Percentiles rank a stretch among this genome's conserved stretches.
phyloP scores from a whole-genome alignment of 2,888 invertebrate genomes.

The Tridacna gigas region DNA sequence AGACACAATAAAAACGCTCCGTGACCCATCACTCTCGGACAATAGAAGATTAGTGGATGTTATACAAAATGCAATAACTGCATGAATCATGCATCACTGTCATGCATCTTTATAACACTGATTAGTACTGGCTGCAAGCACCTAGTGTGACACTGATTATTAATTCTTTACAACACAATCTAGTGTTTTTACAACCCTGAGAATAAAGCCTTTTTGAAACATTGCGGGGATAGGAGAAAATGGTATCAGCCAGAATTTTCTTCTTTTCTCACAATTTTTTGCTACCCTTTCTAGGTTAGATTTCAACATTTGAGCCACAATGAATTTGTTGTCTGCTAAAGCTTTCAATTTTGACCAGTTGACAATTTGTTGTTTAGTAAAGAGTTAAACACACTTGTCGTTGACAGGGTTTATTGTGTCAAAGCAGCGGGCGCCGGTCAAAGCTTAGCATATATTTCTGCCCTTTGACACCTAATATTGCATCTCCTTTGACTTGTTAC shows the following conservation, averaged over 20 bases:
- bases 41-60: constrained; percentile 45
- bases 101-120: constrained; percentile 52
- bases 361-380: too few relatives aligned
- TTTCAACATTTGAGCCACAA: too few relatives aligned
- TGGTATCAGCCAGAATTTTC: too few relatives aligned
- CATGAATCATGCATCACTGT: constrained; percentile 58
- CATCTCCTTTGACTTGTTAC: constrained; percentile 25
- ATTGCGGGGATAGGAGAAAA: too few relatives aligned
- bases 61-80: constrained; percentile 57
- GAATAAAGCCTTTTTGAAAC: too few relatives aligned
- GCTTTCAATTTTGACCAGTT: too few relatives aligned
- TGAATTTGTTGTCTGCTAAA: too few relatives aligned
- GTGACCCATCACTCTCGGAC: constrained; percentile 51
- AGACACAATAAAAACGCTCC: constrained; percentile 20
- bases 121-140: constrained; percentile 57
- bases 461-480: constrained; percentile 26
- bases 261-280: too few relatives aligned
- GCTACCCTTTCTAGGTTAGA: too few relatives aligned
- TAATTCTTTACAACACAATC: not conserved
- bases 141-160: constrained; percentile 53
- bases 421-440: not conserved
- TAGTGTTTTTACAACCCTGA: too few relatives aligned
- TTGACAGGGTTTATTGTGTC: constrained; percentile 24
- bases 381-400: constrained; percentile 25
- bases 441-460: constrained; percentile 27